Base-by-base conservation (phyloP, 2,797 vertebrate species). In the Leucoraja ocellata region DNA sequence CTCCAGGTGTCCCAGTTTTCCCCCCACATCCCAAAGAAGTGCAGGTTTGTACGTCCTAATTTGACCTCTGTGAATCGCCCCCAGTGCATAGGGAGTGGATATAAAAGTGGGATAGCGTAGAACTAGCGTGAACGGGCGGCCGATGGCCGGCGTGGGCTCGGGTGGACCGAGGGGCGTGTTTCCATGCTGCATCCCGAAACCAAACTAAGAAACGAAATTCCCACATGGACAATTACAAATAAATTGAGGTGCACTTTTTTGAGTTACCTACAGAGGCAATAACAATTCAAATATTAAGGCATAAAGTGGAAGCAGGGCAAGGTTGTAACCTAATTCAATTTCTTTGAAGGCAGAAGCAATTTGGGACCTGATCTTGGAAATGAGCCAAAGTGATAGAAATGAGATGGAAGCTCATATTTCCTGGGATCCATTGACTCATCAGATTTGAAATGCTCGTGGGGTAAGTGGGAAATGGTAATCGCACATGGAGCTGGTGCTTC, bases 371-470 rank as follows among this genome's bases (percentile, higher is more conserved):
- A 88, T 36, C 61, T 36, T 88, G 4, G 16, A 88, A 88, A 88
- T 36, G 16, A 68, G n/a, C 63, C n/a, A 65, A 32, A 28, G 61
- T 46, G 46, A 8, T 32, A 1, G 32, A 86, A 86, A 63, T 58
- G 13, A 63, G 23, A 28, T 10, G n/a, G 25, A 88, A 32, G 28
- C 61, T 32, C 61, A 14, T 28, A 21, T 13, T 65, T 18, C 21
- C 16, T 36, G 84, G 16, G 8, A 88, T 68, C 63, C 63, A 88
- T n/a, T 68, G 63, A 68, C n/a, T 88, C 84, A 88, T 68, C 61
- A 68, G 84, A 88, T 68, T 65, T 88, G 84, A 88, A 88, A 68
- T 65, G n/a, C 63, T 32, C 84, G 4, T 88, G 84, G 16, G 11
- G 28, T 68, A 36, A 25, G 23, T 28, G 32, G 14, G 14, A 86